Evolutionary conservation across 2,797 vertebrate species (phyloP).

Genomic region (Phrynocephalus forsythii): DNA sequence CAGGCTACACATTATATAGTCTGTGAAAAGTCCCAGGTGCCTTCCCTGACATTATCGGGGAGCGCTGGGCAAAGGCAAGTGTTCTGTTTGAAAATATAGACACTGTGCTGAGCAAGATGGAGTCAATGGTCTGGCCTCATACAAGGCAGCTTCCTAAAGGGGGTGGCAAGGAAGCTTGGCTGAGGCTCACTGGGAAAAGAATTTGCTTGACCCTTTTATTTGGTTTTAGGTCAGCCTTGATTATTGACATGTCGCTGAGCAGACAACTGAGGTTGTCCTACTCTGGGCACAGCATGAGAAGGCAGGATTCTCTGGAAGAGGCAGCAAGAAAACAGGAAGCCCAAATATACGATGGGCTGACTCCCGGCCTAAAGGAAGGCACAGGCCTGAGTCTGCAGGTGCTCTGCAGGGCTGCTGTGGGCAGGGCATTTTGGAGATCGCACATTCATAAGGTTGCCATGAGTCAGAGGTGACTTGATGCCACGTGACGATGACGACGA

Average conservation of each 20-base stretch:
- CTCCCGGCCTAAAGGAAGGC: too few relatives aligned
- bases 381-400: too few relatives aligned
- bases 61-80: not conserved
- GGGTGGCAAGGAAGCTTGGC: not conserved
- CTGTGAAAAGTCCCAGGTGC: not conserved
- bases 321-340: too few relatives aligned
- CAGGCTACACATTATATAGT: too few relatives aligned
- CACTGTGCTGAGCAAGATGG: not conserved
- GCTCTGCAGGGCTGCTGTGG: too few relatives aligned
- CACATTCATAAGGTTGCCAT: too few relatives aligned
- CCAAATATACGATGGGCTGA: too few relatives aligned
- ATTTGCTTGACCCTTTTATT: slow-evolving; percentile 1
- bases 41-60: not conserved
- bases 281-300: too few relatives aligned
- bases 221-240: slow-evolving; percentile 10
- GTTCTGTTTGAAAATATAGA: not conserved
- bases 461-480: too few relatives aligned
- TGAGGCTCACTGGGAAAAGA: not conserved
- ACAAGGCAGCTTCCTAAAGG: not conserved
- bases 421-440: too few relatives aligned
- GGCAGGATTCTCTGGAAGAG: too few relatives aligned
- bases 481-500: too few relatives aligned
- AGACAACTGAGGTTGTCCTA: not conserved
- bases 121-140: not conserved
- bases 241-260: not conserved